These are phyloP conservation scores for Eulemur rubriventer DNA, from an alignment of 2,797 vertebrate genomes.

Conservation along the genomic window DNA sequence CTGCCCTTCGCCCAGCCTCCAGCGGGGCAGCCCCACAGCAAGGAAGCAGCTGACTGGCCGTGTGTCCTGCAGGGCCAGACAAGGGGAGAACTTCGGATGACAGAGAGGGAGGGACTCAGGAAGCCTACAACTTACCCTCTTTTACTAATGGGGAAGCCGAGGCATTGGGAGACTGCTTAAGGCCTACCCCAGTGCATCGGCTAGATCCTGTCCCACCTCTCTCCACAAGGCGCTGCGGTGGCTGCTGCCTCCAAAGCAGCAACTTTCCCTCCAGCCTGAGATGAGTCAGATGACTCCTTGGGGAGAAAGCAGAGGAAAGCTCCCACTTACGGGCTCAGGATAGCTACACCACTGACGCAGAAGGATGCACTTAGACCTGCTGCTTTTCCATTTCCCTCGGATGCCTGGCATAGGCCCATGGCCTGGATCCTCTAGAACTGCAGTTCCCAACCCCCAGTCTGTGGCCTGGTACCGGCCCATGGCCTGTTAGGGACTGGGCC, in stretches of 20 bases:
- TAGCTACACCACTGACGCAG: rapidly evolving
- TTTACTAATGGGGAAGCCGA: neutral
- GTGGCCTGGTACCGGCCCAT: no score
- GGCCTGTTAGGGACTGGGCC: no score
- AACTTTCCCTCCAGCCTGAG: neutral
- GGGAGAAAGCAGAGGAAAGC: neutral
- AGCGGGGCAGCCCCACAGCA: neutral
- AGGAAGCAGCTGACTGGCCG: neutral
- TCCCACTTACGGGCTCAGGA: neutral
- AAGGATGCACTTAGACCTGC: neutral
- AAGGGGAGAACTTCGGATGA: neutral
- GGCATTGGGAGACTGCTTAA: neutral
- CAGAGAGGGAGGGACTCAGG: neutral
- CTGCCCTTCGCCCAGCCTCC: rapidly evolving
- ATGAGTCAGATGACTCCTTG: neutral
- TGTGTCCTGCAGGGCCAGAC: neutral
- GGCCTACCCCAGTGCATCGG: neutral
- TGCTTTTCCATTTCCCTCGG: neutral
- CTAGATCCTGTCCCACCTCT: neutral
- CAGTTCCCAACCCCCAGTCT: no score
- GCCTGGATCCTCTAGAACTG: neutral
- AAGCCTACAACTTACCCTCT: neutral
- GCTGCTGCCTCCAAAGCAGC: neutral
- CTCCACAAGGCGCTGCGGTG: neutral
- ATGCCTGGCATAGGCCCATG: rapidly evolving